Evolutionary conservation across 2,888 invertebrate genomes (phyloP).

Genomic region (Drosophila siamana): DNA sequence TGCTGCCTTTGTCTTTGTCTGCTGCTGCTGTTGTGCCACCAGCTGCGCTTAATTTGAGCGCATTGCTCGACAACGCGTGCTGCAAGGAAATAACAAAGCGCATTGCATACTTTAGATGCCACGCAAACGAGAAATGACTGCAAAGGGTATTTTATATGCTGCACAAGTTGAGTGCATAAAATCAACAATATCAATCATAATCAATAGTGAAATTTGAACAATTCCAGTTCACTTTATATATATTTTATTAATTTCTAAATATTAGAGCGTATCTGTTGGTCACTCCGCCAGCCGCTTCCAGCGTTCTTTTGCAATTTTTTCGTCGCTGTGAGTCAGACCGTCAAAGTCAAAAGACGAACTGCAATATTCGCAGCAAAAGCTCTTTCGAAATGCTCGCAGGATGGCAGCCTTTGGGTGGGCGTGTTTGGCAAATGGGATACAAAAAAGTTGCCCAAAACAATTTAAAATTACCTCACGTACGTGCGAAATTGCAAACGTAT

Average conservation of each 20-base stretch:
- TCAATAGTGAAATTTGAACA: neutral
- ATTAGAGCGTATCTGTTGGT: neutral
- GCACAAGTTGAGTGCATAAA: neutral
- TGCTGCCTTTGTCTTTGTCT: slow-evolving; percentile 19
- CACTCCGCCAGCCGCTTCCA: neutral
- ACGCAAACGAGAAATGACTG: neutral
- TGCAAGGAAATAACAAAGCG: slow-evolving; percentile 59
- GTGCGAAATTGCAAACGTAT: slow-evolving; percentile 79
- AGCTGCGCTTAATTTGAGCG: slow-evolving; percentile 75
- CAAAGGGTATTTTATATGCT: neutral
- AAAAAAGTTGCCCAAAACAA: slow-evolving; percentile 73
- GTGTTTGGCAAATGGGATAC: slow-evolving; percentile 44
- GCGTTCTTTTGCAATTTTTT: neutral
- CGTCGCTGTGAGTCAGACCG: slow-evolving; percentile 15
- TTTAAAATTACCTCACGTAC: slow-evolving; percentile 81
- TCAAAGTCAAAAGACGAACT: slow-evolving; percentile 57
- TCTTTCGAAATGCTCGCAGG: slow-evolving; percentile 1
- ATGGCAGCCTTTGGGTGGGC: slow-evolving; percentile 26
- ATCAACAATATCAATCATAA: neutral
- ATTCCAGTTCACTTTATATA: neutral
- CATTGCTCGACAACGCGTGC: slow-evolving; percentile 66
- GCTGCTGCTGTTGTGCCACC: slow-evolving; percentile 27
- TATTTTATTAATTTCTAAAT: neutral
- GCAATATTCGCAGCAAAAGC: slow-evolving; percentile 16
- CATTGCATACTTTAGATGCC: slow-evolving; percentile 50